Percentiles rank a stretch among this genome's conserved stretches.
These are phyloP conservation scores for Alexandromys fortis DNA, from an alignment of 2,113 vertebrate species.

Conservation along the genomic window DNA sequence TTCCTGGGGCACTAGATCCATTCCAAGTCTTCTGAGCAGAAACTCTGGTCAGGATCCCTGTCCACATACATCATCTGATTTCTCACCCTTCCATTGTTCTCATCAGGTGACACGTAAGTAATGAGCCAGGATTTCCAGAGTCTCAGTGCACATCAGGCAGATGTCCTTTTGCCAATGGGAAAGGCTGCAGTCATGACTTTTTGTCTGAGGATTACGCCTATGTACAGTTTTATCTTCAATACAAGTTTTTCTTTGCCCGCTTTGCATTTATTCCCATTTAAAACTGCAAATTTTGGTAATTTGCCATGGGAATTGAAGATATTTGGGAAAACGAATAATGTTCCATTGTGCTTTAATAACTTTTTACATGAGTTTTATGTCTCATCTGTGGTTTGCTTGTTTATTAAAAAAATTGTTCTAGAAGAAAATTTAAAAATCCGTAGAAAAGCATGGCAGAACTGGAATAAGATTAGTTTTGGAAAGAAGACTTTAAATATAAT, in stretches of 20 bases:
- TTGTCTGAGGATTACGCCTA: constrained; percentile 42
- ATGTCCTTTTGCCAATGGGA: constrained; percentile 15
- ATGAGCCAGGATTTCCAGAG: constrained; percentile 15
- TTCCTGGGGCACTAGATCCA: neutral
- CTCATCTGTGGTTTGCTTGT: constrained; percentile 67
- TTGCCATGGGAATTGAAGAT: constrained; percentile 60
- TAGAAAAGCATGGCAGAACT: neutral
- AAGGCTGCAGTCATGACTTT: constrained; percentile 46
- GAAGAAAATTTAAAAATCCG: constrained; percentile 69
- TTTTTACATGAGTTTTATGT: constrained; percentile 68
- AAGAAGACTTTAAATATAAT: neutral
- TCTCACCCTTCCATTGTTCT: neutral
- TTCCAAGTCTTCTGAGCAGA: neutral
- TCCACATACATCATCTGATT: neutral
- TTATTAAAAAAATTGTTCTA: constrained; percentile 72
- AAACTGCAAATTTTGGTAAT: constrained; percentile 66
- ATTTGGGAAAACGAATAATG: constrained; percentile 73
- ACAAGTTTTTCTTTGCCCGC: constrained; percentile 39
- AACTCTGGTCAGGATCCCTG: neutral
- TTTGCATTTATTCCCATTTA: constrained; percentile 60
- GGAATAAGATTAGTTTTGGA: neutral
- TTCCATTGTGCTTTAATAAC: constrained; percentile 70
- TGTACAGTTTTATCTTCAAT: constrained; percentile 42
- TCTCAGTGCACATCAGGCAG: neutral
- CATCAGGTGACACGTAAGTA: constrained; percentile 31